Base-by-base conservation (phyloP, 2,113 vertebrate genomes). In the Erythrocebus patas region DNA sequence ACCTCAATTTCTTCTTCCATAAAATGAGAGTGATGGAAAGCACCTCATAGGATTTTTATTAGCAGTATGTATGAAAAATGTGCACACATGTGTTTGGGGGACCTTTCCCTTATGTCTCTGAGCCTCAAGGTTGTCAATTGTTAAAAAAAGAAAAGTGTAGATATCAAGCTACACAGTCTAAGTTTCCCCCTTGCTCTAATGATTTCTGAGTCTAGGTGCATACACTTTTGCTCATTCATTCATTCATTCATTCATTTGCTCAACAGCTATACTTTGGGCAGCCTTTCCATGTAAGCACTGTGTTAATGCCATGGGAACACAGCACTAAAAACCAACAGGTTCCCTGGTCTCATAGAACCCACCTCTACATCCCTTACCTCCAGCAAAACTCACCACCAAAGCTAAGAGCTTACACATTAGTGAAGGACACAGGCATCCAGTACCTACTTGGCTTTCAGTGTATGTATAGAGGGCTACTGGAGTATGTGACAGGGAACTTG, bases 271-370 rank as follows among this genome's bases (percentile, higher is more conserved):
- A 25, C 18, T 80, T 83, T 12, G 14, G 90, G 32, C 23, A 89
- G 18, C 2, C 43, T 94, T 83, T 86, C 30, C 22, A 11, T 61
- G 14, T 10, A 45, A 78, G 45, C 22, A 14, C 45, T 66, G 9
- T 78, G 48, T 27, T 64, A 61, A 25, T 20, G 14, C 22, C 2
- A 0, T 1, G 6, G n/a, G 48, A 35, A 61, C 45, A 40, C 64
- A 40, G 40, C 32, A 68, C 10, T 43, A 14, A 14, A 76, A n/a
- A 64, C 68, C 45, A 9, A 17, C 8, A 25, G 11, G 32, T 38
- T 87, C 35, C 48, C 38, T 48, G 23, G 22, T 45, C 20, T 50
- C 73, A 79, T 4, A 52, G 82, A 35, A 5, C 38, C 12, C 73
- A 88, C 17, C 22, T 61, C 11, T 12, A 32, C 32, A 43, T 64